These are phyloP conservation scores for Amphiura filiformis DNA, from an alignment of 35 echinoderm and acorn worm genomes.

Conservation along the genomic window DNA sequence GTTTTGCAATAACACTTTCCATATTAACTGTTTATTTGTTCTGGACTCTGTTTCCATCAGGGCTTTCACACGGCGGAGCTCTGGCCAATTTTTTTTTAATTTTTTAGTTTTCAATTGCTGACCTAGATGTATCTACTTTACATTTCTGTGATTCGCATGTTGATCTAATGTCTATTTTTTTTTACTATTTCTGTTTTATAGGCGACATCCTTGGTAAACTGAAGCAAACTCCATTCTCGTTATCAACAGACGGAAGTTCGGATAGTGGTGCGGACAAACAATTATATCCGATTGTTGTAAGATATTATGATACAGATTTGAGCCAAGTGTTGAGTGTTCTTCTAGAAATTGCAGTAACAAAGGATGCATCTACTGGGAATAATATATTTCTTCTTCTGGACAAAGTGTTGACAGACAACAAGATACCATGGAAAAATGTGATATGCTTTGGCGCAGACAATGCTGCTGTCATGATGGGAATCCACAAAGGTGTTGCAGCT, in stretches of 20 bases:
- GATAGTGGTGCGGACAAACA: conserved; percentile 34
- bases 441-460: conserved; percentile 1
- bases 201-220: conserved; percentile 38
- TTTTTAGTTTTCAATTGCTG: background rate
- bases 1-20: too few relatives aligned
- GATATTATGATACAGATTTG: conserved; percentile 56
- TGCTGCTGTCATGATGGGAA: conserved; percentile 52
- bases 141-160: conserved; percentile 7
- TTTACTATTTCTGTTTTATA: conserved; percentile 18
- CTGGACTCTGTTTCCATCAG: too few relatives aligned
- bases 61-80: too few relatives aligned
- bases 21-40: too few relatives aligned
- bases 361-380: conserved; percentile 55
- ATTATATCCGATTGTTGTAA: conserved; percentile 61
- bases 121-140: conserved; percentile 34
- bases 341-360: conserved; percentile 32
- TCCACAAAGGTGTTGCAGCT: conserved; percentile 38
- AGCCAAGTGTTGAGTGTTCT: conserved; percentile 34
- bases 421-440: background rate
- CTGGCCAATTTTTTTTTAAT: background rate
- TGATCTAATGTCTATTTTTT: conserved; percentile 12
- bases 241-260: conserved; percentile 64
- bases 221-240: conserved; percentile 34
- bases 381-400: conserved; percentile 65
- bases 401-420: conserved; percentile 22